Base-by-base conservation (phyloP, 1,140 invertebrate species). In the Drosophila orena region DNA sequence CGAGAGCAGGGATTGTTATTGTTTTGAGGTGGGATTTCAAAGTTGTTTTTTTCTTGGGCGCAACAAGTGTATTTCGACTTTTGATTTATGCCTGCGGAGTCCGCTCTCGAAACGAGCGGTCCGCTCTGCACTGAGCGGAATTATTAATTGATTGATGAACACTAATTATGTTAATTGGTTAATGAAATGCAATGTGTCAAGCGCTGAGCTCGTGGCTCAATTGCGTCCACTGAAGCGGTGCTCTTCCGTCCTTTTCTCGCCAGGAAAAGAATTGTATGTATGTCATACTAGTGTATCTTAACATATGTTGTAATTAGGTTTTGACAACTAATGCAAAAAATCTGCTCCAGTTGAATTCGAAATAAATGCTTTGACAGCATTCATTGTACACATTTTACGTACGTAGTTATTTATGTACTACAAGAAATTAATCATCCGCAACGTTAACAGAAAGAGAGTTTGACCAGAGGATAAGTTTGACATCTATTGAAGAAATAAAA, bases 91-190 rank as follows among this genome's bases (percentile, higher is more conserved):
- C 74, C 76, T 81, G 79, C 77, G 84, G 64, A 62, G 59, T 54
- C 37, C 58, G 65, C 40, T 73, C 56, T 69, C 49, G 42, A 68
- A 56, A 24, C 46, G 34, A 70, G 50, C 56, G 52, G 46, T 59
- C 43, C 53, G 76, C 52, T 65, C 54, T 38, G 69, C 50, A 47
- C 72, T 84, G 83, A 77, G 50, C 74, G 76, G 84, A 79, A 89
- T 88, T 88, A 89, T 77, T 89, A 89, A 88, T 89, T 88, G 84
- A 84, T 84, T 89, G 84, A 88, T 88, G 84, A 90, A 77, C 88
- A 84, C 84, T 88, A 88, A 88, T 89, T 88, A 88, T 88, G 84
- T 80, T 88, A 88, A 88, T 88, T 88, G 84, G 76, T 73, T 88
- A 88, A 88, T 88, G 83, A 88, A 88, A 83, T 88, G 71, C 86